Evolutionary conservation across 2,888 invertebrate genomes (phyloP).

Genomic region (Hemaris fuciformis): DNA sequence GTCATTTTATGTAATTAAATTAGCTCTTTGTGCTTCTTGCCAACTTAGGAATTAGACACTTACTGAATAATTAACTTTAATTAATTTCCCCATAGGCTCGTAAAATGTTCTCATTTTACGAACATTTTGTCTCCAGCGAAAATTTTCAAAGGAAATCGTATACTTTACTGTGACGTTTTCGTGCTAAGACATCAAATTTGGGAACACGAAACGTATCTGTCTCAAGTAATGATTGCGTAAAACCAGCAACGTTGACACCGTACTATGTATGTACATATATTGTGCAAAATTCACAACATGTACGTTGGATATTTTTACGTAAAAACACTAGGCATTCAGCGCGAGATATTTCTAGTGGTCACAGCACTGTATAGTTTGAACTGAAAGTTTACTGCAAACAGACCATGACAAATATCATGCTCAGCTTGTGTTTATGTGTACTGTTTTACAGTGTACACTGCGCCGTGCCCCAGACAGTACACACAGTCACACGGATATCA

Average conservation of each 20-base stretch:
- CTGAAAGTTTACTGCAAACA: constrained; percentile 35
- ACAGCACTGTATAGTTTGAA: constrained; percentile 22
- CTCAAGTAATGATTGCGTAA: neutral
- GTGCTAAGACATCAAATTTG: neutral
- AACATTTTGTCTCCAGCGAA: constrained; percentile 4
- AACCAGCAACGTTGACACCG: neutral
- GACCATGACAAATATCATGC: constrained; percentile 27
- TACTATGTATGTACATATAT: no score
- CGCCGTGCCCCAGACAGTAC: neutral
- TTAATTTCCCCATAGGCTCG: constrained; percentile 11
- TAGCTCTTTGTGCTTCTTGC: constrained; percentile 25
- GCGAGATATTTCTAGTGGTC: constrained; percentile 20
- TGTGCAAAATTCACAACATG: neutral
- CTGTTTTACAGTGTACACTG: neutral
- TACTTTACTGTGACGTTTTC: neutral
- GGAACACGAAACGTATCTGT: neutral
- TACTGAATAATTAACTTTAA: constrained; percentile 17
- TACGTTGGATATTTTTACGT: constrained; percentile 29
- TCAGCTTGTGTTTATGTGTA: constrained; percentile 16
- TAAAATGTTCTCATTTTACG: constrained; percentile 10
- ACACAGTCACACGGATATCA: neutral
- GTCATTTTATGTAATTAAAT: constrained; percentile 16
- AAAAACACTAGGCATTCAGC: constrained; percentile 30
- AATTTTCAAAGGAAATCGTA: neutral
- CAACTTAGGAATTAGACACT: constrained; percentile 26